Percentiles rank a stretch among this genome's conserved stretches.
Evolutionary conservation across 2,113 vertebrate species (phyloP).

Genomic region (Collichthys lucidus): DNA sequence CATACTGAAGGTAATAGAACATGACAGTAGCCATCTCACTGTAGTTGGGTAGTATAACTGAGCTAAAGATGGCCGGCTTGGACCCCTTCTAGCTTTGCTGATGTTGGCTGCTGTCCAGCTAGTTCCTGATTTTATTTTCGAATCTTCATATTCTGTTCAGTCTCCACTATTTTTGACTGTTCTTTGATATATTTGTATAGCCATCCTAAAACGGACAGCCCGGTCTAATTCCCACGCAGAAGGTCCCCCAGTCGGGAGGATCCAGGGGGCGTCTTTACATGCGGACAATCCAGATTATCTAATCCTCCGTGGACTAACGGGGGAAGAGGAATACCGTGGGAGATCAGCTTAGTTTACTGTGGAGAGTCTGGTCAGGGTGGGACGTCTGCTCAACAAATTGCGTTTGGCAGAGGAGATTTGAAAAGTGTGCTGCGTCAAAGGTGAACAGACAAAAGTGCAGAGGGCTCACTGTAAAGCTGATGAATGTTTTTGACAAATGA

Average conservation of each 20-base stretch:
- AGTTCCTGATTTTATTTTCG: background rate
- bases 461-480: conserved; percentile 46
- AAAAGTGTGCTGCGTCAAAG: conserved; percentile 40
- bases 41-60: background rate
- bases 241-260: conserved; percentile 17
- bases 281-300: conserved; percentile 64
- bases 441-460: conserved; percentile 11
- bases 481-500: conserved; percentile 34
- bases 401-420: conserved; percentile 47
- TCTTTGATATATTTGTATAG: background rate
- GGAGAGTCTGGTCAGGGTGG: background rate
- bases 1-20: background rate
- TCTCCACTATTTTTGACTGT: background rate
- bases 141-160: background rate
- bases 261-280: conserved; percentile 38
- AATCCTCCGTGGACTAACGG: conserved; percentile 31
- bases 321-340: conserved; percentile 34
- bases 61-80: background rate
- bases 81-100: background rate
- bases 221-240: conserved; percentile 31
- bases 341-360: conserved; percentile 59
- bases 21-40: background rate
- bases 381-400: conserved; percentile 48
- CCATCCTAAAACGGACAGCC: background rate
- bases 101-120: background rate